A percentile compares a stretch with the other conserved stretches of the same genome.
phyloP scores from a whole-genome alignment of 2,888 invertebrate genomes.

The Epinotia bilunana region DNA sequence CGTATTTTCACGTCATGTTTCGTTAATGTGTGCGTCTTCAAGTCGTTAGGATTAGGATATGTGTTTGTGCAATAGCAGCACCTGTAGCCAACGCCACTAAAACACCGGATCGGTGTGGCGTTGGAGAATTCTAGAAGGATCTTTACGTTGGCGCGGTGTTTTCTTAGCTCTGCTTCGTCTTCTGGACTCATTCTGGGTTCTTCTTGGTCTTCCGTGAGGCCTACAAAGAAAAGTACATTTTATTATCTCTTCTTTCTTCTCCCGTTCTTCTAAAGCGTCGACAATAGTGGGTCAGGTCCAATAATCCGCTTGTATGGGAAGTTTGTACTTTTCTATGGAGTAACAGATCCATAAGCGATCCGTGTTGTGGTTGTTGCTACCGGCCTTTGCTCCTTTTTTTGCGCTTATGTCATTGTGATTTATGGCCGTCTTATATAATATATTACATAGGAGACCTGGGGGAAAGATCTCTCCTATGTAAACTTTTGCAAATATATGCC shows the following conservation, averaged over 20 bases:
- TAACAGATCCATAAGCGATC: no score
- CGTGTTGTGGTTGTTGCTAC: no score
- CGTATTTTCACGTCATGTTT: constrained; percentile 49
- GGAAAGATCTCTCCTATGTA: no score
- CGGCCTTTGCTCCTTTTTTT: no score
- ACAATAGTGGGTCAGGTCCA: no score
- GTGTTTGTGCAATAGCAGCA: constrained; percentile 64
- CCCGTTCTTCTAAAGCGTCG: background rate
- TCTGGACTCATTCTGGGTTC: constrained; percentile 29
- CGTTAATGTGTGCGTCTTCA: constrained; percentile 48
- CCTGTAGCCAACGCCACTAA: constrained; percentile 31
- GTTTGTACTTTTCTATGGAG: no score
- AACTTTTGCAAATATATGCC: no score
- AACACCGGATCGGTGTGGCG: constrained; percentile 38
- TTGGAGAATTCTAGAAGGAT: constrained; percentile 34
- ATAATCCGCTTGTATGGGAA: no score
- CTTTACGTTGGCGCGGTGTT: constrained; percentile 36
- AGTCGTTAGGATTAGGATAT: constrained; percentile 47
- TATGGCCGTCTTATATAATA: no score
- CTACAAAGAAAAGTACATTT: constrained; percentile 40
- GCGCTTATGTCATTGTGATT: no score
- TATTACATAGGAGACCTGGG: no score
- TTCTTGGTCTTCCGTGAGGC: constrained; percentile 28
- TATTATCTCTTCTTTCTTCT: constrained; percentile 33
- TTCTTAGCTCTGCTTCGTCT: constrained; percentile 30